Base-by-base conservation (phyloP, 2,113 vertebrate species). In the Aythya baeri region DNA sequence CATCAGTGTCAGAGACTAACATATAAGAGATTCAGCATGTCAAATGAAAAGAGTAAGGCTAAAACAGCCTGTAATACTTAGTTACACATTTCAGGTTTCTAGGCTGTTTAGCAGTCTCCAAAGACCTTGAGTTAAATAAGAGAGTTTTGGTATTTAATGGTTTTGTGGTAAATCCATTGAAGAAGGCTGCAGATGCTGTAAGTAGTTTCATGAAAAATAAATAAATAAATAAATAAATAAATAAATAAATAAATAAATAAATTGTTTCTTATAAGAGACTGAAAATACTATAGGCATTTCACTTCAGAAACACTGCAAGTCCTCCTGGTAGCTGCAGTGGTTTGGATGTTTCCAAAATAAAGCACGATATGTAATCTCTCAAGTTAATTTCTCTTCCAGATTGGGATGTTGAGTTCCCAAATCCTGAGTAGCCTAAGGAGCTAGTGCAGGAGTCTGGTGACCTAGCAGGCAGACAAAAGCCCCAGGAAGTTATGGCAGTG, bases 401-500 rank as follows among this genome's bases (percentile, higher is more conserved):
- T 26, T 25, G 4, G 41, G 15, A 27, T 2, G 0, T 58, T 6
- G 3, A 4, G 6, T 91, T 86, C 50, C 17, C 4, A 49, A 49
- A 21, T 38, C 7, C 25, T 52, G 32, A 49, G 49, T 72, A 83
- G 34, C 25, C 17, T 83, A 34, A 57, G 31, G 25, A 73, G 32
- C 29, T 85, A 21, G 38, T 58, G 21, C 34, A 46, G 27, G 16
- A 86, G 9, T 32, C 12, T 54, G 76, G 27, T 72, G 63, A 76
- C 17, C 44, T 17, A 43, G 1, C 4, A 6, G 1, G 1, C 23
- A 68, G 26, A 32, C 26, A 68, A 2, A 65, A 68, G 62, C 7
- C 7, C 50, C 0, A 0, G 21, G 25, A 21, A 54, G 17, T 58
- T 70, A 46, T 0, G 15, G 26, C 44, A 61, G n/a, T 27, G 41